phyloP scores from a whole-genome alignment of 2,888 invertebrate species.

The Drosophila eohydei region DNA sequence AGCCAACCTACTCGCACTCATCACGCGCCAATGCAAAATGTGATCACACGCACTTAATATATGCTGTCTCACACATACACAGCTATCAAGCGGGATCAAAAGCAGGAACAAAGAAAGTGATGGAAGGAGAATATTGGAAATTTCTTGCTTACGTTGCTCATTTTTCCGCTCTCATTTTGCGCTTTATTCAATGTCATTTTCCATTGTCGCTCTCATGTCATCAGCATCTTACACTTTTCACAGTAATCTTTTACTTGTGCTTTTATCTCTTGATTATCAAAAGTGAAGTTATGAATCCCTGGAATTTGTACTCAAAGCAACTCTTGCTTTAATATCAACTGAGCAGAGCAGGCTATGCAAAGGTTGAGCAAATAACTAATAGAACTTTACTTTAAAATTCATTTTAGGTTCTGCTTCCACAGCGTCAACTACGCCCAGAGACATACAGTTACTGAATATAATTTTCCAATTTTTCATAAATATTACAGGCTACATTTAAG shows the following conservation, averaged over 20 bases:
- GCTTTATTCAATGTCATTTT: neutral
- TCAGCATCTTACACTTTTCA: neutral
- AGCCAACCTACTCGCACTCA: neutral
- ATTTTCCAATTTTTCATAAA: slow-evolving; percentile 5
- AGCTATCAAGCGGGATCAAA: neutral
- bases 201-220: neutral
- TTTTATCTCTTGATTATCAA: neutral
- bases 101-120: neutral
- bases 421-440: slow-evolving; percentile 40
- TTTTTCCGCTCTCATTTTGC: neutral
- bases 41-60: neutral
- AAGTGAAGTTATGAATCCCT: neutral
- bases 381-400: slow-evolving; percentile 1
- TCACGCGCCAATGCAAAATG: neutral
- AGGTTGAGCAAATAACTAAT: neutral
- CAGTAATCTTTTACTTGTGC: neutral
- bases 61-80: neutral
- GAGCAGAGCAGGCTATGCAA: slow-evolving; percentile 20
- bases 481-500: neutral
- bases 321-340: neutral
- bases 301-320: neutral
- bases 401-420: slow-evolving; percentile 36
- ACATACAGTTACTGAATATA: slow-evolving; percentile 15
- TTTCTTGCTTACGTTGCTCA: neutral
- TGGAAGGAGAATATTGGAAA: neutral